A percentile compares a stretch with the other conserved stretches of the same genome.
These are phyloP conservation scores for Apostichopus californicus DNA, from an alignment of 35 echinoderm and acorn worm genomes.

Conservation along the genomic window DNA sequence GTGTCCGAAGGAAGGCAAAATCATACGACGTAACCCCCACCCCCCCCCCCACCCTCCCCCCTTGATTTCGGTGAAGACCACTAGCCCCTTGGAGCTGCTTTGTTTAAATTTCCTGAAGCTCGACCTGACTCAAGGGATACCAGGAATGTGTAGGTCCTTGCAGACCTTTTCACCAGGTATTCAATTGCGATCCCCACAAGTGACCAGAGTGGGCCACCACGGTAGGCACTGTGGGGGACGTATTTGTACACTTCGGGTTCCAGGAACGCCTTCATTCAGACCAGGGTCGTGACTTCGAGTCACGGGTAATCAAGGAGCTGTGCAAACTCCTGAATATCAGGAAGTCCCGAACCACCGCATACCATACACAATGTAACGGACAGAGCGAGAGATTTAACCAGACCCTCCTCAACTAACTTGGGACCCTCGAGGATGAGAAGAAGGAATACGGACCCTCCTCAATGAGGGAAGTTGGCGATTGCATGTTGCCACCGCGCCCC, in stretches of 20 bases:
- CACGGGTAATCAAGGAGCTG: slow-evolving; percentile 51
- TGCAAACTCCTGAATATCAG: slow-evolving; percentile 51
- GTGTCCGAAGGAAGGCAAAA: not conserved
- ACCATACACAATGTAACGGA: slow-evolving; percentile 49
- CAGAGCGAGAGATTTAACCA: slow-evolving; percentile 67
- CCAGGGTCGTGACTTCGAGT: no score
- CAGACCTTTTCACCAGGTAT: slow-evolving; percentile 67
- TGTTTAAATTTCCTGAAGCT: slow-evolving; percentile 41
- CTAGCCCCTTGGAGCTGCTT: slow-evolving; percentile 52
- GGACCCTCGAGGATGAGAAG: slow-evolving; percentile 49
- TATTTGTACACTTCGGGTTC: slow-evolving; percentile 60
- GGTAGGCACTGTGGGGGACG: not conserved
- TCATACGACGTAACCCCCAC: slow-evolving; percentile 6
- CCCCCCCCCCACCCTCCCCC: no score
- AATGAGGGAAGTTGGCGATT: slow-evolving; percentile 23
- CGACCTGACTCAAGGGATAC: not conserved
- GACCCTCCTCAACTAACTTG: slow-evolving; percentile 52
- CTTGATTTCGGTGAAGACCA: slow-evolving; percentile 55
- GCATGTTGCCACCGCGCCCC: slow-evolving; percentile 10
- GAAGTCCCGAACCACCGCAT: slow-evolving; percentile 41
- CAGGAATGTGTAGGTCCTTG: slow-evolving; percentile 60
- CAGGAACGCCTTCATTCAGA: slow-evolving; percentile 54
- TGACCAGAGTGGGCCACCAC: slow-evolving; percentile 49
- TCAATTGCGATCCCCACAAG: slow-evolving; percentile 62
- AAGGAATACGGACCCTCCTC: slow-evolving; percentile 10